Evolutionary conservation across 2,113 vertebrate species (phyloP).

Genomic region (Urocitellus parryii): DNA sequence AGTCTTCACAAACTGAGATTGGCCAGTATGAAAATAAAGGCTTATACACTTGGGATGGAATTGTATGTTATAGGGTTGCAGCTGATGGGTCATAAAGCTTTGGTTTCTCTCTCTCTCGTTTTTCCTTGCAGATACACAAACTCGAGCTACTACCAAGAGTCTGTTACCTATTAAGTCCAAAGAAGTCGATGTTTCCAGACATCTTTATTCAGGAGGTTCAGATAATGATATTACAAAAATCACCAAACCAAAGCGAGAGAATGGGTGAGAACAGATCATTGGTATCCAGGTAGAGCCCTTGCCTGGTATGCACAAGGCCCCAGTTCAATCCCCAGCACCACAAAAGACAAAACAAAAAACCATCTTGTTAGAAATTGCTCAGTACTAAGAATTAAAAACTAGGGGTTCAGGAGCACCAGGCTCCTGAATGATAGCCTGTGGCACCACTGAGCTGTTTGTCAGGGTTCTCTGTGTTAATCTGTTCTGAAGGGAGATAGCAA

Average conservation of each 20-base stretch:
- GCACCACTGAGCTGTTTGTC: not conserved
- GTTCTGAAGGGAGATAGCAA: not conserved
- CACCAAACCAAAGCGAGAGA: constrained; percentile 80
- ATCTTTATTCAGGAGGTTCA: constrained; percentile 66
- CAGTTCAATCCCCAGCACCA: not conserved
- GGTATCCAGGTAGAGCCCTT: not conserved
- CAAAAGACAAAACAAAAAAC: not conserved
- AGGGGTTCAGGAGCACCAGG: not conserved
- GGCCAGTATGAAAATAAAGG: not conserved
- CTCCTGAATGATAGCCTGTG: not conserved
- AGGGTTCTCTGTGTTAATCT: not conserved
- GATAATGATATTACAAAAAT: constrained; percentile 76
- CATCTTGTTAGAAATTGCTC: not conserved
- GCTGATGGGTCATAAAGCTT: not conserved
- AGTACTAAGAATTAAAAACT: not conserved
- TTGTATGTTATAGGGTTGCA: not conserved
- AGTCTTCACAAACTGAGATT: not conserved
- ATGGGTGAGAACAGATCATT: constrained; percentile 45
- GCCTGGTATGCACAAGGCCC: not conserved
- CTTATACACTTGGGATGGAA: not conserved
- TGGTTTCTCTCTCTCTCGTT: not conserved
- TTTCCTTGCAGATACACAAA: constrained; percentile 81
- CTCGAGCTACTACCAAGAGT: constrained; percentile 79
- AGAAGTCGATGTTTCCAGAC: constrained; percentile 69
- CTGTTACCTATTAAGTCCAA: constrained; percentile 69